Evolutionary conservation across 2,113 vertebrate genomes (phyloP), one percentile per base, ranked within the genome.

Genomic region (Gymnogyps californianus): DNA sequence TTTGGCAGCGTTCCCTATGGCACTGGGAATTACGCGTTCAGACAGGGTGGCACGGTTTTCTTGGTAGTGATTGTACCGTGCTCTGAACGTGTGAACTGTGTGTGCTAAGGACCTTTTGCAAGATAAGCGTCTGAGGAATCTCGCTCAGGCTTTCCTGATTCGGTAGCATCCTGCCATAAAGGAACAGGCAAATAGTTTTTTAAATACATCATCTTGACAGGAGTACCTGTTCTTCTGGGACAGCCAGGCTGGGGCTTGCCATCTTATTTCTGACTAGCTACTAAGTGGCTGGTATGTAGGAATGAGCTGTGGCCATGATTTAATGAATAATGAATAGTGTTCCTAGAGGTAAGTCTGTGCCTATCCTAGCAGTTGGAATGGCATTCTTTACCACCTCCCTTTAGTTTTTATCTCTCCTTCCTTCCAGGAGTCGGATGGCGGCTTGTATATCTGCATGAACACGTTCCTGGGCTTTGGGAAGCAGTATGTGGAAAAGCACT

Each of bases 391-490:
- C 87, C 36, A 31, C 22, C n/a, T 77, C 47, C 32, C 67, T 65
- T 88, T 36, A 71, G 57, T 72, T 78, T 81, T 47, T 67, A 3
- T 71, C 51, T 90, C 10, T 92, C 55, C 76, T 74, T 86, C 70
- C 29, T 93, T 87, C 18, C 95, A 99, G 99, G 99, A 99, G 95
- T 99, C 98, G 20, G 99, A 99, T 76, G 99, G 99, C 2, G 99
- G 99, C 52, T 98, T 99, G 82, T 99, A 99, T 92, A 98, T 99
- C 96, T 99, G 99, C 96, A 99, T 99, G 99, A 99, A 99, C 97
- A 99, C 98, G 49, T 99, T 99, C 97, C 98, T 99, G 94, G 99
- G 99, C 66, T 99, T 99, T 83, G 99, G 99, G 57, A 98, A 99
- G 87, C 99, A 99, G 49, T 99, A 99, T 97, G 99, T 99, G 96